Evolutionary conservation across 2,888 invertebrate species (phyloP), one percentile per base, ranked within the genome.

Genomic region (Phyto melanocephala): DNA sequence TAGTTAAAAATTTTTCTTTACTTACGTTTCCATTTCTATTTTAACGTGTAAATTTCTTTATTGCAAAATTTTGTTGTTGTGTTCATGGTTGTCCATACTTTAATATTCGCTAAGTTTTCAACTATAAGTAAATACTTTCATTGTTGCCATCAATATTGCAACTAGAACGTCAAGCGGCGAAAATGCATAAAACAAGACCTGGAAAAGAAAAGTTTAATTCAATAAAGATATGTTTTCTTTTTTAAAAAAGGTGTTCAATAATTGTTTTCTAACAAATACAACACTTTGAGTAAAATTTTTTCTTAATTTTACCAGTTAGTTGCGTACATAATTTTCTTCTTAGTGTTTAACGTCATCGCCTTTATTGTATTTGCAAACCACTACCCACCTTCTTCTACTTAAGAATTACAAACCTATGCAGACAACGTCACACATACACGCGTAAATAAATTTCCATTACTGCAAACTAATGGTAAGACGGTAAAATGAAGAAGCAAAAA

Each of bases 1-100:
- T 80, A 84, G 82, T 82, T 84, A 84, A 74, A 71, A 24, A 74
- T 79, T 71, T 65, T 84, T 54, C 22, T 22, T 63, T 17, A 45
- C 65, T 71, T 72, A 50, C 56, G 45, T 50, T 50, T 76, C 35
- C 56, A 71, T 72, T 76, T 63, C 42, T 63, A 82, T 63, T 60
- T 56, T 45, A 70, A 68, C 54, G 47, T 58, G 67, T n/a, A 42
- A 68, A 56, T 74, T 63, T 72, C 42, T 45, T 62, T 42, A 13
- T 58, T 50, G 17, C 35, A 17, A 28, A 45, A 54, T 42, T 33
- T 50, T 68, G 11, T 56, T 52, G 13, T 42, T 58, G 3, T 40
- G 2, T 22, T 20, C 4, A 47, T 28, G 63, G 40, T 22, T 28
- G 28, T 50, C 47, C 37, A 40, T 63, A n/a, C 54, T 60, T 22